phyloP scores from a whole-genome alignment of 1,140 invertebrate species.

The Diabrotica virgifera region DNA sequence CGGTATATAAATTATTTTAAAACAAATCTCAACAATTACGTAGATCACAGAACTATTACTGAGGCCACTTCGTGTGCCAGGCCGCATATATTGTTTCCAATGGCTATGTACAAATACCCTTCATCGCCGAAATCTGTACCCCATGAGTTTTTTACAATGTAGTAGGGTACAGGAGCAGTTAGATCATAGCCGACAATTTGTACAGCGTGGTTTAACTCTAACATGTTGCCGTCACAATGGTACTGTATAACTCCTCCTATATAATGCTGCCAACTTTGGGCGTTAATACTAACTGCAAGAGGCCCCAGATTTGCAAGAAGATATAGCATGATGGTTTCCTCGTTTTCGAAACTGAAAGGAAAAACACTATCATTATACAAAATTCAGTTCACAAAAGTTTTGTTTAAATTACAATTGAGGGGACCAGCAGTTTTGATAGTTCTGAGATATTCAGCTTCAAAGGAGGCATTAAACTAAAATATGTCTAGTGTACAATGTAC shows the following conservation, averaged over 20 bases:
- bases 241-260: slow-evolving; percentile 81
- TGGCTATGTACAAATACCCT: slow-evolving; percentile 76
- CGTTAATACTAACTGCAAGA: slow-evolving; percentile 77
- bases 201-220: slow-evolving; percentile 78
- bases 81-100: slow-evolving; percentile 78
- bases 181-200: slow-evolving; percentile 83
- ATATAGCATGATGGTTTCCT: slow-evolving; percentile 65
- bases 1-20: too few relatives aligned
- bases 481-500: too few relatives aligned
- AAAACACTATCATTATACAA: slow-evolving; percentile 14
- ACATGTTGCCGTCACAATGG: slow-evolving; percentile 64
- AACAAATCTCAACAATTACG: too few relatives aligned
- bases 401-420: too few relatives aligned
- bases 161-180: slow-evolving; percentile 69
- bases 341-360: slow-evolving; percentile 58
- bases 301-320: slow-evolving; percentile 69
- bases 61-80: slow-evolving; percentile 54
- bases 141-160: slow-evolving; percentile 87
- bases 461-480: too few relatives aligned
- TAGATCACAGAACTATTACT: slow-evolving; percentile 3
- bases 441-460: too few relatives aligned
- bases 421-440: too few relatives aligned
- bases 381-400: too few relatives aligned
- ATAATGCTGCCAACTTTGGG: slow-evolving; percentile 84
- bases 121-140: slow-evolving; percentile 70